phyloP scores from a whole-genome alignment of 2,797 vertebrate species.

The Etheostoma perlongum region DNA sequence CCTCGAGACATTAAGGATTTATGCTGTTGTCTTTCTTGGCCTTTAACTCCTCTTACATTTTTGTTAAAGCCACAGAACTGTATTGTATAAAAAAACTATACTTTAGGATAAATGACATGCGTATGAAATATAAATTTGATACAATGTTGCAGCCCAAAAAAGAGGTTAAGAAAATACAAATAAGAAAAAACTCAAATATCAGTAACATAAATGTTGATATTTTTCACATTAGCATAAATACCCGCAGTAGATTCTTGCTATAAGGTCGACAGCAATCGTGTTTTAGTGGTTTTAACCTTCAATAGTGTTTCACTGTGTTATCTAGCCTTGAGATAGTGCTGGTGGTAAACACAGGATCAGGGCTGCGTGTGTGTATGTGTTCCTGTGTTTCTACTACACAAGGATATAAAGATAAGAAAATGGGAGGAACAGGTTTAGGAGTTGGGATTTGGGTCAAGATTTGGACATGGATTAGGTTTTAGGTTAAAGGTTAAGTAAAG shows the following conservation, averaged over 20 bases:
- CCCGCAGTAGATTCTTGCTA: neutral
- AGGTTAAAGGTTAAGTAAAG: constrained; percentile 30
- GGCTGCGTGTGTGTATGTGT: constrained; percentile 8
- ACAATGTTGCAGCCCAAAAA: neutral
- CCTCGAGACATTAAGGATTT: neutral
- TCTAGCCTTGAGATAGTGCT: constrained; percentile 28
- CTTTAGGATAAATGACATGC: neutral
- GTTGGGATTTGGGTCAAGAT: constrained; percentile 29
- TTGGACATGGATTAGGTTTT: constrained; percentile 40
- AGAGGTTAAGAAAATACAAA: neutral
- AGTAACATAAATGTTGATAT: neutral
- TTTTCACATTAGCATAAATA: neutral
- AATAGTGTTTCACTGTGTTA: neutral
- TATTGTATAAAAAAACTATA: too few species aligned
- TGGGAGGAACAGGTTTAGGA: constrained; percentile 31
- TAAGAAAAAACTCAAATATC: neutral
- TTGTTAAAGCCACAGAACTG: neutral
- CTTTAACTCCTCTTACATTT: neutral
- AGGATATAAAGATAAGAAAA: constrained; percentile 18
- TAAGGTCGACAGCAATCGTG: neutral
- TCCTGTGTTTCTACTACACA: neutral
- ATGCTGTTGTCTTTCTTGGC: neutral
- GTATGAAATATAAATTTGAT: neutral
- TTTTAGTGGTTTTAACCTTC: constrained; percentile 19
- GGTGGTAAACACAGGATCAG: constrained; percentile 21